phyloP scores from a whole-genome alignment of 1,140 invertebrate species.

The Pseudomyrmex flavicornis region DNA sequence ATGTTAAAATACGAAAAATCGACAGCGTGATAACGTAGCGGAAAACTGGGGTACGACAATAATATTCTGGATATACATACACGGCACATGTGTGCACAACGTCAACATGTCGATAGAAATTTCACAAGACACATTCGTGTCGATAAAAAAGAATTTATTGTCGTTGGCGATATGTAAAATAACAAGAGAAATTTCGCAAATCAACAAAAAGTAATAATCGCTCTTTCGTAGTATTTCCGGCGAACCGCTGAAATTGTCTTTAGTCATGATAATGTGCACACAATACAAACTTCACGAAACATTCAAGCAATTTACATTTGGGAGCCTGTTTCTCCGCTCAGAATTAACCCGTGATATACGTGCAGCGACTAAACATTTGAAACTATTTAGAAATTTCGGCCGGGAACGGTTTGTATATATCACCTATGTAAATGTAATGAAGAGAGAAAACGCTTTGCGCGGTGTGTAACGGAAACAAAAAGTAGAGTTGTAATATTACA shows the following conservation, averaged over 20 bases:
- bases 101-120: too few relatives aligned
- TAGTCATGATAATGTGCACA: conserved; percentile 33
- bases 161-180: not conserved
- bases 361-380: conserved; percentile 49
- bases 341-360: conserved; percentile 48
- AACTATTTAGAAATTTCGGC: conserved; percentile 56
- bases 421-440: conserved; percentile 3
- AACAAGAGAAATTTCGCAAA: too few relatives aligned
- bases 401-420: not conserved
- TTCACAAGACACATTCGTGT: too few relatives aligned
- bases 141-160: not conserved
- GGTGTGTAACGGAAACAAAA: not conserved
- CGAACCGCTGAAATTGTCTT: conserved; percentile 10
- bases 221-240: not conserved
- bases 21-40: not conserved
- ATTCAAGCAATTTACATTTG: conserved; percentile 53
- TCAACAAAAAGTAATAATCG: too few relatives aligned
- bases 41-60: not conserved
- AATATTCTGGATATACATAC: not conserved
- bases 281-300: conserved; percentile 53
- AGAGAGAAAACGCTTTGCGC: not conserved
- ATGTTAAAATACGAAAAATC: conserved; percentile 1
- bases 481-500: not conserved
- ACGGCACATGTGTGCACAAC: too few relatives aligned
- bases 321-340: conserved; percentile 12